Evolutionary conservation across 1,140 invertebrate genomes (phyloP).

Genomic region (Lordiphosa collinella): DNA sequence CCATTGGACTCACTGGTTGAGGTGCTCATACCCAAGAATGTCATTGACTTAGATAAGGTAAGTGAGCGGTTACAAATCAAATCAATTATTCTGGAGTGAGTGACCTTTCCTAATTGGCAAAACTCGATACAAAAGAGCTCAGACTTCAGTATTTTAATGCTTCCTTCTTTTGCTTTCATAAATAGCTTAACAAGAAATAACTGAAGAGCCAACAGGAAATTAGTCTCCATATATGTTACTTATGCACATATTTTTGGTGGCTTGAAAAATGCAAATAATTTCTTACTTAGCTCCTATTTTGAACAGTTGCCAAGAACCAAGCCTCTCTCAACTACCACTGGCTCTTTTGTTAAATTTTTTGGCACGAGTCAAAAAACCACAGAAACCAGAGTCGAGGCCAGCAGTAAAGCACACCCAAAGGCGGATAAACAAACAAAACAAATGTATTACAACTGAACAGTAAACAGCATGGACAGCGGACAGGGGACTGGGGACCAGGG

Average conservation of each 20-base stretch:
- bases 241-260: neutral
- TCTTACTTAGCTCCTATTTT: constrained; percentile 28
- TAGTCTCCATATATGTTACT: neutral
- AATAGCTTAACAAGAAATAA: too few species aligned
- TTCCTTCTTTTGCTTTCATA: too few species aligned
- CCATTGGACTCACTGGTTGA: constrained; percentile 68
- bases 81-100: neutral
- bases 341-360: constrained; percentile 29
- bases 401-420: constrained; percentile 12
- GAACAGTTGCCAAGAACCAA: constrained; percentile 25
- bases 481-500: constrained; percentile 10
- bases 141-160: too few species aligned
- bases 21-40: constrained; percentile 67
- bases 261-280: neutral
- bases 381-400: constrained; percentile 24
- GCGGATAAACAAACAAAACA: constrained; percentile 14
- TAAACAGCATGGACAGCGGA: constrained; percentile 4
- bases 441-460: constrained; percentile 10
- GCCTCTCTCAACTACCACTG: neutral
- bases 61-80: constrained; percentile 2
- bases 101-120: too few species aligned
- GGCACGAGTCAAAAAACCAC: constrained; percentile 42
- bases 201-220: too few species aligned
- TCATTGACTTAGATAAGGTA: constrained; percentile 75
- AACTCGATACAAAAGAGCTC: neutral